Evolutionary conservation across 2,888 invertebrate species (phyloP), one percentile per base, ranked within the genome.

Genomic region (Strigamia maritima): DNA sequence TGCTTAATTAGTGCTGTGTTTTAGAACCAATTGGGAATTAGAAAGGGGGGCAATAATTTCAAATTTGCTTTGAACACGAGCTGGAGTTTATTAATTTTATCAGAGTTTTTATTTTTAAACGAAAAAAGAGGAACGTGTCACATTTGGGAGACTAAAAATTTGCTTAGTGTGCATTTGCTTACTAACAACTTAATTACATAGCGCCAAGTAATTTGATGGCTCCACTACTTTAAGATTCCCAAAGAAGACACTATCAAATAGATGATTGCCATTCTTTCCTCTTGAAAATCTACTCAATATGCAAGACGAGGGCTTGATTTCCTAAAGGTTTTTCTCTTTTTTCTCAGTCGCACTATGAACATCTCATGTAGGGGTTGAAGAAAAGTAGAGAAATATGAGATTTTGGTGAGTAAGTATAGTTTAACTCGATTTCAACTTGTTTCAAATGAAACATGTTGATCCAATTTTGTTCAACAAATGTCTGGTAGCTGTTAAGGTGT

Each of bases 391-490:
- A 70, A 70, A 70, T 70, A 70, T 70, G 70, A 70, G 70, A 70
- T 70, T 70, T 70, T 70, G n/a, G 70, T 70, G 70, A 28, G 70
- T 70, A 70, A 70, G 70, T 70, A n/a, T 7, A 70, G 70, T 70
- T 70, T 70, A 70, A 70, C 70, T 70, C 70, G 14, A 70, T 70
- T 70, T 70, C 70, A 70, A 70, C 70, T 28, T 70, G 70, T 70
- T 70, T 28, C 26, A 26, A 70, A 70, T 70, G 70, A 70, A n/a
- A 70, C 70, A 70, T 14, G 70, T 70, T 70, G 70, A 70, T 70
- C 70, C 26, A 70, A 70, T 70, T 70, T 70, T 70, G 70, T 70
- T 70, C 70, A 70, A 70, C 70, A 70, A 70, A 70, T 70, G 70
- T 70, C 70, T 70, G 70, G 70, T 70, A 26, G 26, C 70, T 70